phyloP scores from a whole-genome alignment of 2,113 vertebrate species.

The Laticauda colubrina region DNA sequence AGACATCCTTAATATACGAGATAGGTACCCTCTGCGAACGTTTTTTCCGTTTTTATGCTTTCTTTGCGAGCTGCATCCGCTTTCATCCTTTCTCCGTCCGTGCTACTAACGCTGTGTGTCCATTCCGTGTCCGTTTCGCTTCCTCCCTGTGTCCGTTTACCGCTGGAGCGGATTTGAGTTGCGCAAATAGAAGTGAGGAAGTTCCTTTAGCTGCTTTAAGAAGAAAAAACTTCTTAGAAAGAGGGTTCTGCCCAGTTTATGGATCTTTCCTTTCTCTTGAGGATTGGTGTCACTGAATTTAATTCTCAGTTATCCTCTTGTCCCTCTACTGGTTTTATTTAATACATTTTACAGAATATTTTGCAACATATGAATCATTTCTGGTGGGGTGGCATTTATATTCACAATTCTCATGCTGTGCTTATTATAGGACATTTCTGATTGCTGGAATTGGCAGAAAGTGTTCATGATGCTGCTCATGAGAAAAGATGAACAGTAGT shows the following conservation, averaged over 20 bases:
- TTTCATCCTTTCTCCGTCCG: too few relatives aligned
- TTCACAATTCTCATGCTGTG: too few relatives aligned
- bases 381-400: neutral
- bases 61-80: too few relatives aligned
- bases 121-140: too few relatives aligned
- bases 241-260: neutral
- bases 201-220: neutral
- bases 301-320: neutral
- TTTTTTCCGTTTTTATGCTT: too few relatives aligned
- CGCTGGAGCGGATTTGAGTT: too few relatives aligned
- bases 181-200: neutral
- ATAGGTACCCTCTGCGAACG: too few relatives aligned
- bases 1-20: too few relatives aligned
- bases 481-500: neutral
- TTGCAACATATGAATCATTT: neutral
- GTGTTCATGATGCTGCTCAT: neutral
- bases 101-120: too few relatives aligned
- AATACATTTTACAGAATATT: neutral
- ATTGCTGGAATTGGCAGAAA: neutral
- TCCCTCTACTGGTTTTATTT: neutral
- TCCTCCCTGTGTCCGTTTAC: too few relatives aligned
- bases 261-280: neutral
- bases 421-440: too few relatives aligned
- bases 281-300: neutral
- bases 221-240: neutral